phyloP scores from a whole-genome alignment of 2,888 invertebrate species.

The Camponotus fellah region DNA sequence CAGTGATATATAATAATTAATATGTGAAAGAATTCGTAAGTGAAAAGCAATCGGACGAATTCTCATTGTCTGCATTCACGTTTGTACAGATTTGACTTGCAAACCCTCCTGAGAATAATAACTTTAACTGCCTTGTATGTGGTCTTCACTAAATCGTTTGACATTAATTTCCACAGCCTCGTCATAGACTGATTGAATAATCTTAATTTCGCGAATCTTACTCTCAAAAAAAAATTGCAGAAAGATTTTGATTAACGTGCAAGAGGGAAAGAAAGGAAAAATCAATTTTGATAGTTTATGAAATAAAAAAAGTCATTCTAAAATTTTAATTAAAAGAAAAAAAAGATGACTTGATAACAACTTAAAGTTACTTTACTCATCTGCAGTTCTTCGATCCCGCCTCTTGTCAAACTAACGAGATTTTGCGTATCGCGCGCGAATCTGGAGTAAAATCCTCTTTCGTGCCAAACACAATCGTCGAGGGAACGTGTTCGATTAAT shows the following conservation, averaged over 20 bases:
- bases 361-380: slow-evolving; percentile 14
- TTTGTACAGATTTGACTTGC: not conserved
- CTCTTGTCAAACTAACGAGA: not conserved
- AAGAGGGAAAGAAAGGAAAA: not conserved
- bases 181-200: not conserved
- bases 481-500: slow-evolving; percentile 20
- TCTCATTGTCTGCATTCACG: not conserved
- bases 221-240: not conserved
- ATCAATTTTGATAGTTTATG: not conserved
- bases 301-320: not conserved
- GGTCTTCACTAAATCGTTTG: slow-evolving; percentile 13
- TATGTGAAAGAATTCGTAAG: not conserved
- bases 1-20: not conserved
- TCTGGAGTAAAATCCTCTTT: not conserved
- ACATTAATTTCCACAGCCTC: slow-evolving; percentile 11
- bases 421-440: slow-evolving; percentile 6
- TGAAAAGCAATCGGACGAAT: not conserved
- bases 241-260: not conserved
- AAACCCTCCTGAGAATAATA: slow-evolving; percentile 5
- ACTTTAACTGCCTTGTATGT: slow-evolving; percentile 19
- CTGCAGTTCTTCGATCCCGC: not conserved
- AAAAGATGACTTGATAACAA: not conserved
- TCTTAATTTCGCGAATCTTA: not conserved
- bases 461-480: not conserved
- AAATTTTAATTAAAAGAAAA: not conserved